Evolutionary conservation across 2,888 invertebrate genomes (phyloP), one percentile per base, ranked within the genome.

Genomic region (Entomobrya multifasciata): DNA sequence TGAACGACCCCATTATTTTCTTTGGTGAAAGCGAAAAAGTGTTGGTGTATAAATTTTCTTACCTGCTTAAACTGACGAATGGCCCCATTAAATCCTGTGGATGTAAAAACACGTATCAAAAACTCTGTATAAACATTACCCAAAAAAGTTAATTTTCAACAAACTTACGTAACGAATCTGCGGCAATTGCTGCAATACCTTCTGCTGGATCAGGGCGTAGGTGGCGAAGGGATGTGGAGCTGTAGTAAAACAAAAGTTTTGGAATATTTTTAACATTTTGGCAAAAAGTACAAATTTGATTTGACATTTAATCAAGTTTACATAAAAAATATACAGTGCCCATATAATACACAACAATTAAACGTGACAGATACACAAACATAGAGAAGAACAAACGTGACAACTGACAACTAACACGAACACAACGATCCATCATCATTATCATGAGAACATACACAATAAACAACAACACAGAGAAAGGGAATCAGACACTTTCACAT

Each of bases 21-120:
- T n/a, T n/a, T n/a, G n/a, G n/a, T n/a, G n/a, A n/a, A n/a, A n/a
- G n/a, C n/a, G n/a, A n/a, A n/a, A n/a, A n/a, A 70, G 41, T 70
- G n/a, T n/a, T n/a, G n/a, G n/a, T n/a, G n/a, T n/a, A 17, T 15
- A 15, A 49, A 55, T 20, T 25, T 17, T 30, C 84, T 87, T 95
- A 97, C 97, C 96, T 98, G 98, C 93, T 97, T 97, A 94, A 98
- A 98, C 92, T 97, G 97, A 91, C 97, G 95, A 95, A 98, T 97
- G 92, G 98, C 98, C 90, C 98, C 99, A 94, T 98, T 98, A 93
- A 98, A 97, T 92, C 98, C n/a, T n/a, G n/a, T n/a, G n/a, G n/a
- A n/a, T n/a, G n/a, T n/a, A n/a, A n/a, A n/a, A n/a, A n/a, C n/a
- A n/a, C n/a, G n/a, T n/a, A n/a, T n/a, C n/a, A n/a, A n/a, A n/a